Base-by-base conservation (phyloP, 2,113 vertebrate genomes). In the Chroicocephalus ridibundus region DNA sequence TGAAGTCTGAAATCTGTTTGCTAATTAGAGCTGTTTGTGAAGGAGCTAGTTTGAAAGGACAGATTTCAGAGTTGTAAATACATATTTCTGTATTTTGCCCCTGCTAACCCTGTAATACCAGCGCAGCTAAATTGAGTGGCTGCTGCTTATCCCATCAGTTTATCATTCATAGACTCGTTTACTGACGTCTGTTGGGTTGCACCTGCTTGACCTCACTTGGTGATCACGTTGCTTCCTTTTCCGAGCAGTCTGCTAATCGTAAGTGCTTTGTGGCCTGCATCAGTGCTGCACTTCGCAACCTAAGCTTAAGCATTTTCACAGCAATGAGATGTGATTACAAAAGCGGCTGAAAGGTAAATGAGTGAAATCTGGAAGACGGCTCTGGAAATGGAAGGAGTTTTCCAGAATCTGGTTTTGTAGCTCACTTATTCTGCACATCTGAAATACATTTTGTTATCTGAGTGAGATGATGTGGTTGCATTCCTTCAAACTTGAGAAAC, bases 281-380 rank as follows among this genome's bases (percentile, higher is more conserved):
- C 52, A 32, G 36, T 32, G 66, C 74, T 91, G 91, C 49, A 55
- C 77, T 96, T 93, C 79, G 78, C 70, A 86, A 79, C 93, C 94
- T 80, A 55, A 90, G 36, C 54, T 60, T 55, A 79, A 86, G 65
- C 32, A 9, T 94, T 96, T 92, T 86, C 61, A 38, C n/a, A 40
- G 74, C 57, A 71, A 34, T 64, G 52, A 75, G 68, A 46, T 55
- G 47, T 58, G 66, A 70, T 92, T 80, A 57, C 75, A 61, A 74
- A 93, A 93, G 60, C 49, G 74, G 40, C 46, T 62, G 64, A 86
- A 92, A 85, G 71, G 71, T 80, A 61, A 80, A 75, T 20, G 34
- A 82, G 62, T 80, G 66, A 79, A 72, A 61, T 49, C 27, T 82
- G 74, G 34, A 65, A 78, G 70, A 49, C 16, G 51, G 19, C 57